These are phyloP conservation scores for Lepidonotus clava DNA, from an alignment of 2,888 invertebrate species.

Conservation along the genomic window DNA sequence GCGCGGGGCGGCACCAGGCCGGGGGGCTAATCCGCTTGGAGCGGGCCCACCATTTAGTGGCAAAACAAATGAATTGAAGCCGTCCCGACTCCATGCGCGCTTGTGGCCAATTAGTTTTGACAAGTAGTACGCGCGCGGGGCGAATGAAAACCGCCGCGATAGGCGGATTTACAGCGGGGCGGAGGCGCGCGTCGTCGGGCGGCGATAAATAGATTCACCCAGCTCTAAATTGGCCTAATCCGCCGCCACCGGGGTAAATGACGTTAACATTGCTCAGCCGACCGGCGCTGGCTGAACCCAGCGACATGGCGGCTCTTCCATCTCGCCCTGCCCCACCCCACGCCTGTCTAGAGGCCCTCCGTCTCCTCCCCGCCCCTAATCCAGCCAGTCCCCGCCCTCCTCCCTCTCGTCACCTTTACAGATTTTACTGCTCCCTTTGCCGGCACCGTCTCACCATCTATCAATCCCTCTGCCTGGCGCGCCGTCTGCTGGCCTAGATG, in stretches of 20 bases:
- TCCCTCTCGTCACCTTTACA: no score
- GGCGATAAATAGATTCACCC: constrained; percentile 7
- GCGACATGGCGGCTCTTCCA: neutral
- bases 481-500: neutral
- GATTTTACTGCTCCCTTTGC: no score
- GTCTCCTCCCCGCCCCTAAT: no score
- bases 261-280: constrained; percentile 40
- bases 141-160: neutral
- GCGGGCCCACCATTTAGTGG: constrained; percentile 20
- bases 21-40: neutral
- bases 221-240: constrained; percentile 45
- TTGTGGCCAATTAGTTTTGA: constrained; percentile 50
- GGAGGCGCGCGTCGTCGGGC: neutral
- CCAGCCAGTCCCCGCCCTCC: no score
- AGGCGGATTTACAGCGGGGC: neutral
- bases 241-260: neutral
- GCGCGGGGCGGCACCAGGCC: neutral
- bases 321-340: neutral
- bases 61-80: constrained; percentile 50
- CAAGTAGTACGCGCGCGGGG: constrained; percentile 3
- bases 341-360: no score
- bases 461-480: no score
- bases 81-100: constrained; percentile 1
- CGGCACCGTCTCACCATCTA: no score
- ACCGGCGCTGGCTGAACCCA: neutral